Conservation (phyloP, 2,888 invertebrate species). For the Ecliptopera silaceata region DNA sequence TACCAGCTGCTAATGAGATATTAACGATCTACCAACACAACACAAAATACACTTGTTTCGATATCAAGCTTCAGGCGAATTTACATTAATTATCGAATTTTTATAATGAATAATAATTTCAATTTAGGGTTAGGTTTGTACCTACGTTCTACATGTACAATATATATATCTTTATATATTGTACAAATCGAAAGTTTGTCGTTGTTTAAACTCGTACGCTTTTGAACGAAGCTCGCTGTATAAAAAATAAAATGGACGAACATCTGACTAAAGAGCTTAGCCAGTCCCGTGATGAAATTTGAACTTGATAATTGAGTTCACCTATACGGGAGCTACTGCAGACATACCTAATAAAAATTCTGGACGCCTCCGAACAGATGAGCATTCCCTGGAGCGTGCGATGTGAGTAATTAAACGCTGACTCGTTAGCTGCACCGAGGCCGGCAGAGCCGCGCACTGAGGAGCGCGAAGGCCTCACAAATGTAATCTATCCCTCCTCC, state of each 20-base stretch:
- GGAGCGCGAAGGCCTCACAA: constrained; percentile 38
- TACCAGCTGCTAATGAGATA: background rate
- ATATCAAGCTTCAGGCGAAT: background rate
- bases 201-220: too few species aligned
- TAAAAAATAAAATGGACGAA: background rate
- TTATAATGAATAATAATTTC: background rate
- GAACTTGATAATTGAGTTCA: constrained; percentile 13
- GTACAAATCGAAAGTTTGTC: too few species aligned
- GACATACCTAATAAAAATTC: constrained; percentile 36
- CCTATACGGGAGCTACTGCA: constrained; percentile 5
- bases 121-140: too few species aligned
- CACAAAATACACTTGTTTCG: background rate
- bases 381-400: constrained; percentile 38
- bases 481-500: constrained; percentile 50
- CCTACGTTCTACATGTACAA: too few species aligned
- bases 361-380: constrained; percentile 36
- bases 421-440: constrained; percentile 48
- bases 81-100: background rate
- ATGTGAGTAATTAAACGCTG: constrained; percentile 50
- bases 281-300: constrained; percentile 1
- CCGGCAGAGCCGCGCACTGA: constrained; percentile 20
- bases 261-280: background rate
- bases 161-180: too few species aligned
- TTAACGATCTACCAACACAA: background rate
- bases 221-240: too few species aligned